Conservation (phyloP, 2,797 vertebrate species). For the Columba guinea region DNA sequence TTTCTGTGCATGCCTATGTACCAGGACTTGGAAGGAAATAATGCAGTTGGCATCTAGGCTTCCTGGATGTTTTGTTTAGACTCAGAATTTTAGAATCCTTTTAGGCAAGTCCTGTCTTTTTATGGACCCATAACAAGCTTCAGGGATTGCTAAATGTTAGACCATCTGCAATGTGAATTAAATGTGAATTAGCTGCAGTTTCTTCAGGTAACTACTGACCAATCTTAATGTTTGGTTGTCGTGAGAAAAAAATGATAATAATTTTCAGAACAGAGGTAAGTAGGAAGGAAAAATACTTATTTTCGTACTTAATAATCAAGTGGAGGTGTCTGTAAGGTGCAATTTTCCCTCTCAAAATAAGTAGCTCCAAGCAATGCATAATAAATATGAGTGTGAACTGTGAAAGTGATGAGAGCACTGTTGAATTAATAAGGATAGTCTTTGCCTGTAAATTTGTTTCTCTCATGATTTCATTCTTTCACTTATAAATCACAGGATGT, state of each 20-base stretch:
- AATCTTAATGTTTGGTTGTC: not conserved
- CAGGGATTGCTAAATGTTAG: not conserved
- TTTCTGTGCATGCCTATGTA: not conserved
- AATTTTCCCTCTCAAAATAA: not conserved
- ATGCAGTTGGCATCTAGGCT: not conserved
- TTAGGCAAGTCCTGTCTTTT: not conserved
- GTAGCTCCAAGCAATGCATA: not conserved
- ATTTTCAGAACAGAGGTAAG: not conserved
- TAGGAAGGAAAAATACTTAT: not conserved
- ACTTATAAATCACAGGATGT: not conserved
- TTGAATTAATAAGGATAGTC: not conserved
- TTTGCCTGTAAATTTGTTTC: not conserved
- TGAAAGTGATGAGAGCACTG: not conserved
- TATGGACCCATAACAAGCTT: not conserved
- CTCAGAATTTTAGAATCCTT: not conserved
- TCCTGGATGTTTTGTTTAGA: not conserved
- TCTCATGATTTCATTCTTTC: constrained; percentile 4
- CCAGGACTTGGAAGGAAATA: not conserved
- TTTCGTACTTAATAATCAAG: not conserved
- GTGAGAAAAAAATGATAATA: not conserved
- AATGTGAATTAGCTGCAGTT: not conserved
- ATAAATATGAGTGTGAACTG: not conserved
- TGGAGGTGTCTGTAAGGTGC: not conserved
- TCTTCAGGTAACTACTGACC: not conserved
- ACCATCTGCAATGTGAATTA: not conserved